A percentile compares a stretch with the other conserved stretches of the same genome.
Conservation (phyloP, 2,888 invertebrate genomes). For the Macrosoma leucophasiata region DNA sequence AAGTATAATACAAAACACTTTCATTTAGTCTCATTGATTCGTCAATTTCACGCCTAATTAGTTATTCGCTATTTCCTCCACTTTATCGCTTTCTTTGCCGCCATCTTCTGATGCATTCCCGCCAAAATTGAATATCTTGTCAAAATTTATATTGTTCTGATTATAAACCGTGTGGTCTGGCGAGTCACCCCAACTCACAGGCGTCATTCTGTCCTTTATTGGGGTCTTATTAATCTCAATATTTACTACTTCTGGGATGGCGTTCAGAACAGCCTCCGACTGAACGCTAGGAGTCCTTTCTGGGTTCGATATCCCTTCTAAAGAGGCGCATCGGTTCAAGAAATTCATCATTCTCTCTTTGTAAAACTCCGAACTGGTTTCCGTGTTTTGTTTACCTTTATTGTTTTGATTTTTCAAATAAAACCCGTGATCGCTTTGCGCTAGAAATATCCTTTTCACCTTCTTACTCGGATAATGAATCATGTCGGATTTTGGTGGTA, state of each 20-base stretch:
- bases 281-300: slow-evolving; percentile 51
- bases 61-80: slow-evolving; percentile 23
- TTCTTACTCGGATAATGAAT: slow-evolving; percentile 73
- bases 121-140: slow-evolving; percentile 55
- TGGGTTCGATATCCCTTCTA: slow-evolving; percentile 52
- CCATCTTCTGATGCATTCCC: slow-evolving; percentile 32
- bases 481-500: slow-evolving; percentile 68
- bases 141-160: slow-evolving; percentile 63
- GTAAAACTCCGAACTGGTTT: slow-evolving; percentile 63
- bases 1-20: too few species aligned
- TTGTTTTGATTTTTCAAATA: slow-evolving; percentile 64
- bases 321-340: slow-evolving; percentile 54
- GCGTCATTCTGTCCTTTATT: slow-evolving; percentile 37
- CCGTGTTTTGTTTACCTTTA: slow-evolving; percentile 59
- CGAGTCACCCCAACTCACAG: slow-evolving; percentile 61
- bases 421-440: slow-evolving; percentile 58
- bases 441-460: slow-evolving; percentile 68
- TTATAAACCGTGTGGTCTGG: slow-evolving; percentile 63
- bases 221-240: slow-evolving; percentile 29
- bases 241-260: slow-evolving; percentile 43
- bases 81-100: slow-evolving; percentile 16
- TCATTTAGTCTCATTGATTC: too few species aligned
- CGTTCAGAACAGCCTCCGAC: slow-evolving; percentile 48
- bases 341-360: slow-evolving; percentile 67
- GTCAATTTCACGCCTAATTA: slow-evolving; percentile 28